phyloP scores from a whole-genome alignment of 2,888 invertebrate species.

The Latrodectus hesperus region DNA sequence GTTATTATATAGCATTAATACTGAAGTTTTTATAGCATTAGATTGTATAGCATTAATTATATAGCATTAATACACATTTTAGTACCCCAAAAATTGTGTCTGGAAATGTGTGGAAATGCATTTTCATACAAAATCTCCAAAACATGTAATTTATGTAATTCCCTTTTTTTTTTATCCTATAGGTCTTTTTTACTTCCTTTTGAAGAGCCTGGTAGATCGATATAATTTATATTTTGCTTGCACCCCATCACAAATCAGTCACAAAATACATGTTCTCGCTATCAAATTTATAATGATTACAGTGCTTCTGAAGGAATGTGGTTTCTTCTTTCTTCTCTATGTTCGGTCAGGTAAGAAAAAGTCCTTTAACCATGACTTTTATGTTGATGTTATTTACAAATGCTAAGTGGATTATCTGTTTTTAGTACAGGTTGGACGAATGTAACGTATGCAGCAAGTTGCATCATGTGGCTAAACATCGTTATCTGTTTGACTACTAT shows the following conservation, averaged over 20 bases:
- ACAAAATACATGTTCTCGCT: constrained; percentile 87
- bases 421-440: background rate
- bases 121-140: too few relatives aligned
- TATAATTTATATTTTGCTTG: constrained; percentile 97
- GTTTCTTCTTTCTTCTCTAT: constrained; percentile 19
- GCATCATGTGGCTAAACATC: constrained; percentile 5
- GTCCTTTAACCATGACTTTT: too few relatives aligned
- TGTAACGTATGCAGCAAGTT: constrained; percentile 1
- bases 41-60: too few relatives aligned
- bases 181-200: constrained; percentile 85
- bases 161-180: background rate
- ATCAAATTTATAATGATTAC: constrained; percentile 85
- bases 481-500: background rate
- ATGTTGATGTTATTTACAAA: too few relatives aligned
- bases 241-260: constrained; percentile 87
- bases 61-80: too few relatives aligned
- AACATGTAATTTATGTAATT: background rate
- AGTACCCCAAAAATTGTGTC: too few relatives aligned
- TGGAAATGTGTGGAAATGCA: too few relatives aligned
- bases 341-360: constrained; percentile 31
- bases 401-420: too few relatives aligned
- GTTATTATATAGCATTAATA: too few relatives aligned
- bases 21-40: too few relatives aligned
- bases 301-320: background rate
- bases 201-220: constrained; percentile 94